Evolutionary conservation across 2,888 invertebrate genomes (phyloP).

Genomic region (Lysandra bellargus): DNA sequence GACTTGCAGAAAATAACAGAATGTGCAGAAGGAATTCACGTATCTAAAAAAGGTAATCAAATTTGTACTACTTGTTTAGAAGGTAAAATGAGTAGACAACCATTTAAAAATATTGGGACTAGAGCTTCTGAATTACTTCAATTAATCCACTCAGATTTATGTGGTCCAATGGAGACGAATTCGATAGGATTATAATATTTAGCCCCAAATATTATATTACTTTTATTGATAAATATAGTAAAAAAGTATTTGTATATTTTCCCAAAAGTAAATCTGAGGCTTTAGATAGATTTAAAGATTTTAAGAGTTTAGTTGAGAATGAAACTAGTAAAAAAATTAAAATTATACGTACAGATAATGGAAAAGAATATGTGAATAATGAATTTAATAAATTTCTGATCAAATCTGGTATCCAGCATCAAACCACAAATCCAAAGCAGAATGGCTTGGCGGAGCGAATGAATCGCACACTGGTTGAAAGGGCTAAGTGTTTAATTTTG

Average conservation of each 20-base stretch:
- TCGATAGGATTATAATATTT: constrained; percentile 20
- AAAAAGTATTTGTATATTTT: constrained; percentile 29
- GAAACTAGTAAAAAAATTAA: constrained; percentile 23
- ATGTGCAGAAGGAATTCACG: too few relatives aligned
- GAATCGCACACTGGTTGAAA: constrained; percentile 32
- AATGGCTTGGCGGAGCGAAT: too few relatives aligned
- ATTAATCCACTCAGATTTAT: constrained; percentile 28
- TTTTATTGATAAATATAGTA: constrained; percentile 28
- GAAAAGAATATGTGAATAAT: constrained; percentile 37
- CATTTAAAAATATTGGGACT: too few relatives aligned
- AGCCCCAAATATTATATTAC: constrained; percentile 31
- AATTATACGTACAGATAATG: constrained; percentile 32
- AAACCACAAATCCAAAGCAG: constrained; percentile 39
- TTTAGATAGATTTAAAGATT: constrained; percentile 25
- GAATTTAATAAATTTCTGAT: constrained; percentile 35
- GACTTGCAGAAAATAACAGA: too few relatives aligned
- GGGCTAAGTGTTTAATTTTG: constrained; percentile 35
- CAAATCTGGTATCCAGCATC: constrained; percentile 43
- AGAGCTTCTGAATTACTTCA: constrained; percentile 5
- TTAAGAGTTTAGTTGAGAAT: constrained; percentile 28
- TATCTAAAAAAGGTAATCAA: too few relatives aligned
- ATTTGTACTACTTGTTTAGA: too few relatives aligned
- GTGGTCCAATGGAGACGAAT: constrained; percentile 29
- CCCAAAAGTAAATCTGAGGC: constrained; percentile 9
- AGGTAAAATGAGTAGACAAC: too few relatives aligned